phyloP scores from a whole-genome alignment of 2,113 vertebrate species.

The Patagioenas fasciata region DNA sequence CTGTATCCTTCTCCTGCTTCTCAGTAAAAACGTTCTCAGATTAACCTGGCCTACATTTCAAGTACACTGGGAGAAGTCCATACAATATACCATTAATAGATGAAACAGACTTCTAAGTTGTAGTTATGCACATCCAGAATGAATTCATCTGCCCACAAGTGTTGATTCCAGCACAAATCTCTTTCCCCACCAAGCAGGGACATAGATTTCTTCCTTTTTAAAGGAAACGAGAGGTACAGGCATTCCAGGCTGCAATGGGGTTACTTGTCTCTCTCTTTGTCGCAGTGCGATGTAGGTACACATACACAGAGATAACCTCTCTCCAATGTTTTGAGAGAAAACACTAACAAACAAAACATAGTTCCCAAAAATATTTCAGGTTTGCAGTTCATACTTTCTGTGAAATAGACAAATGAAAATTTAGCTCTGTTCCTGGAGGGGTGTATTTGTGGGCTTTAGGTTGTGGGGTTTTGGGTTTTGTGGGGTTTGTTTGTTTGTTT shows the following conservation, averaged over 20 bases:
- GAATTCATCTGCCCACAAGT: neutral
- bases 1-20: neutral
- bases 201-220: neutral
- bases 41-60: neutral
- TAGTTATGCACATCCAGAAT: neutral
- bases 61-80: neutral
- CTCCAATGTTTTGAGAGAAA: neutral
- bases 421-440: neutral
- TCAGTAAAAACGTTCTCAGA: neutral
- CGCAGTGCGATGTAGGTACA: neutral
- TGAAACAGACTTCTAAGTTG: neutral
- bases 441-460: neutral
- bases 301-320: neutral
- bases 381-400: neutral
- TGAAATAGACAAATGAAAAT: neutral
- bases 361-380: neutral
- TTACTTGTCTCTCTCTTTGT: rapidly evolving
- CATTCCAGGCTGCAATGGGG: neutral
- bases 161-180: neutral
- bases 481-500: neutral
- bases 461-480: neutral
- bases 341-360: neutral
- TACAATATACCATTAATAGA: neutral
- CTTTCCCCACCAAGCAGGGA: neutral
- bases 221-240: neutral